Base-by-base conservation (phyloP, 2,797 vertebrate species). In the Aplochiton taeniatus region DNA sequence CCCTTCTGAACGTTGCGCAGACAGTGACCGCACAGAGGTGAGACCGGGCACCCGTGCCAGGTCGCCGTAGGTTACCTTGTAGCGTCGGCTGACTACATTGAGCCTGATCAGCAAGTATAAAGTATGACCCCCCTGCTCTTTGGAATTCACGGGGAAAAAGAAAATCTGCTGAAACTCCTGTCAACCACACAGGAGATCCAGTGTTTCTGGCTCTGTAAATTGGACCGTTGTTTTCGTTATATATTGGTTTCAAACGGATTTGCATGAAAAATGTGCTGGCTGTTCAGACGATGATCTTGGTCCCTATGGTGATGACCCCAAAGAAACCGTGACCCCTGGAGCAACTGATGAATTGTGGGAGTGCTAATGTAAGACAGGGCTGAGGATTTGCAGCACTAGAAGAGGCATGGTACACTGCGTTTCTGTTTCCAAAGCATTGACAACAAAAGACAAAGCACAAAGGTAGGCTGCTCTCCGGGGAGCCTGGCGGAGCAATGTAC, bases 401-500 rank as follows among this genome's bases (percentile, higher is more conserved):
- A 77, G 61, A 7, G 71, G 74, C 9, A 56, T 73, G 19, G 73
- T 68, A 16, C 58, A 4, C 72, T 43, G 77, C 80, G 79, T 56
- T 41, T 41, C 77, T 75, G 78, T 50, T 78, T 76, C 84, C 87
- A 84, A 85, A 31, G 83, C 86, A 86, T 85, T 90, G 89, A 89
- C 87, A 84, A 78, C 77, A 85, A 87, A 89, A 90, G 89, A 92
- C 88, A 89, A 91, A 90, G 89, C 83, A 70, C 82, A 87, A 82
- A 81, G 81, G 87, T 75, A 63, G 63, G 48, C 31, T 67, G 51
- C 44, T 88, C 90, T 88, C 89, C 1, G 63, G 90, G 86, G 90
- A 90, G 52, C 13, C 7, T 49, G 77, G 56, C 19, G 80, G 85
- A 84, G 86, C 87, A 88, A 89, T 85, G 87, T 90, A 83, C 85